phyloP scores from a whole-genome alignment of 2,888 invertebrate species.

The Pycnomerus fuliginosus region DNA sequence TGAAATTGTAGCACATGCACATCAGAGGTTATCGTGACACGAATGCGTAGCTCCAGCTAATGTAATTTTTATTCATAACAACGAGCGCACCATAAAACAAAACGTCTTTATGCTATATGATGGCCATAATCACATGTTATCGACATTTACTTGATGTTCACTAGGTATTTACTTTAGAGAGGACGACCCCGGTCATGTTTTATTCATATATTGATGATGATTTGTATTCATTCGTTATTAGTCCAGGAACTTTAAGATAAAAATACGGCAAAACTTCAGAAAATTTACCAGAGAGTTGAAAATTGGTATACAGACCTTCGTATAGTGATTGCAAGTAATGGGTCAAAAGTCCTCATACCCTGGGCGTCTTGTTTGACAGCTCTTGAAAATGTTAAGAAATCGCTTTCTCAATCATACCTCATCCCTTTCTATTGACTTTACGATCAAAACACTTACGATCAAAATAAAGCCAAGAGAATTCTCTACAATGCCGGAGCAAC shows the following conservation, averaged over 20 bases:
- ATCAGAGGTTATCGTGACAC: too few relatives aligned
- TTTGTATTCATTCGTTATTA: slow-evolving; percentile 13
- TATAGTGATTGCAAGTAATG: too few relatives aligned
- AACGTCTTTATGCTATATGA: slow-evolving; percentile 12
- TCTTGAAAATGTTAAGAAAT: too few relatives aligned
- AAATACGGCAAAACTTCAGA: too few relatives aligned
- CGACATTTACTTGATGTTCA: slow-evolving; percentile 22
- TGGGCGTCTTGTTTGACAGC: too few relatives aligned
- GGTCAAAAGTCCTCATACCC: too few relatives aligned
- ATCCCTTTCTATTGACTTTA: slow-evolving; percentile 2
- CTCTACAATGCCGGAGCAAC: background rate
- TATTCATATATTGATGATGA: slow-evolving; percentile 12
- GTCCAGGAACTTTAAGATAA: slow-evolving; percentile 4
- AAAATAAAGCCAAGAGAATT: too few relatives aligned
- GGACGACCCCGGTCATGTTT: slow-evolving; percentile 19
- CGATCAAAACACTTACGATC: background rate
- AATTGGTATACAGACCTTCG: too few relatives aligned
- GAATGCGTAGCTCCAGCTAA: too few relatives aligned
- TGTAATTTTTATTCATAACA: slow-evolving; percentile 26
- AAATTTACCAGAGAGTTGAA: too few relatives aligned
- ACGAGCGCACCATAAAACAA: too few relatives aligned
- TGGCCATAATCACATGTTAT: slow-evolving; percentile 24
- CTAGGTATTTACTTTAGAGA: slow-evolving; percentile 12
- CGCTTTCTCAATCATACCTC: background rate
- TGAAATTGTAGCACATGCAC: too few relatives aligned